These are phyloP conservation scores for Mastomys coucha DNA, from an alignment of 2,113 vertebrate genomes.

Conservation along the genomic window DNA sequence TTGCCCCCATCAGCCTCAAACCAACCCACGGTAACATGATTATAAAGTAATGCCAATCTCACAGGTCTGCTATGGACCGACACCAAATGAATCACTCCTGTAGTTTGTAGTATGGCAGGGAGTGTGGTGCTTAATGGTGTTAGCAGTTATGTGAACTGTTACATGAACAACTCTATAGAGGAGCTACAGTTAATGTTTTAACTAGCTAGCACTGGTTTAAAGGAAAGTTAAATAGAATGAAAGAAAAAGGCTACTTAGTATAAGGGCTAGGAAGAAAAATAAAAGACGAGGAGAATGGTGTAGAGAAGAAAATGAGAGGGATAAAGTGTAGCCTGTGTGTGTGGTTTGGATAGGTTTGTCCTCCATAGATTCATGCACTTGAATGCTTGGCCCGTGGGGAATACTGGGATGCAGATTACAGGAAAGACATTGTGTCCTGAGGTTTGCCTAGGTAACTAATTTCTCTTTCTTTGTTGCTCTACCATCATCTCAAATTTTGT, in stretches of 20 bases:
- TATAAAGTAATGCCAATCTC: background rate
- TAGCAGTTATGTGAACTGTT: background rate
- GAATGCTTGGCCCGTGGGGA: too few relatives aligned
- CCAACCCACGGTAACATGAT: background rate
- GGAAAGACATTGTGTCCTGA: background rate
- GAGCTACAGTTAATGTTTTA: background rate
- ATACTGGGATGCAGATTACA: too few relatives aligned
- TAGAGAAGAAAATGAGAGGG: background rate
- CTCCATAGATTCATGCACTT: too few relatives aligned
- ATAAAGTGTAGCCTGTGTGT: background rate
- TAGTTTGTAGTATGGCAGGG: background rate
- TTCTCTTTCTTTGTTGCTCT: background rate
- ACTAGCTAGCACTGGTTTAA: background rate
- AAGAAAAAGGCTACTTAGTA: background rate
- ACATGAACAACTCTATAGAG: background rate
- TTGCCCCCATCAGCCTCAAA: background rate
- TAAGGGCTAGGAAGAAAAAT: background rate
- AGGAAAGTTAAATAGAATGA: background rate
- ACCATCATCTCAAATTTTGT: background rate
- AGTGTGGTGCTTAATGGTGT: background rate
- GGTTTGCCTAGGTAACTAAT: background rate
- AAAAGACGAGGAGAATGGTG: background rate
- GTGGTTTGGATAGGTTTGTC: too few relatives aligned
- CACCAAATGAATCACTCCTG: background rate
- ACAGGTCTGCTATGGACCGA: background rate